phyloP scores from a whole-genome alignment of 2,113 vertebrate species.

The Beaufortia kweichowensis region DNA sequence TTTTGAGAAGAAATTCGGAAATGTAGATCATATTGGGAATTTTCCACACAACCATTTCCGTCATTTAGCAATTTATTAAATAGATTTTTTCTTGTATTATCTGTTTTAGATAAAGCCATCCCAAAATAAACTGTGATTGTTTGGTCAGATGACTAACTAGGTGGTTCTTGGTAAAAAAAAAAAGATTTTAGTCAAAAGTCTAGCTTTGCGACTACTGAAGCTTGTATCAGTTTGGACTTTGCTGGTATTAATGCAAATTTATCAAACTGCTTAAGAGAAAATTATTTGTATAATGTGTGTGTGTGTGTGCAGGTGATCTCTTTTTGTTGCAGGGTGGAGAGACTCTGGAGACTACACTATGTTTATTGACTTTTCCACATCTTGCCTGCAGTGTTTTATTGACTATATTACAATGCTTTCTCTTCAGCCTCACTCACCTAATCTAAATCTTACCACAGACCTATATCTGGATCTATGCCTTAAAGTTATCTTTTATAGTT shows the following conservation, averaged over 20 bases:
- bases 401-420: conserved; percentile 13
- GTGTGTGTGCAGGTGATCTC: conserved; percentile 24
- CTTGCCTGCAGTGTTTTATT: conserved; percentile 51
- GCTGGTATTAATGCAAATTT: conserved; percentile 39
- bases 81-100: too few species aligned
- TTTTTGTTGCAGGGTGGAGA: conserved; percentile 54
- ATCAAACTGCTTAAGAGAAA: conserved; percentile 10
- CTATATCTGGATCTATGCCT: background rate
- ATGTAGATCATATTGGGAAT: too few species aligned
- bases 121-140: too few species aligned
- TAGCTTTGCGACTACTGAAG: conserved; percentile 32
- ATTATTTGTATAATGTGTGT: conserved; percentile 5
- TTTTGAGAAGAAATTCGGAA: too few species aligned
- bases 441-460: too few species aligned
- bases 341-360: conserved; percentile 58
- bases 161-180: background rate
- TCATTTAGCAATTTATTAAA: too few species aligned
- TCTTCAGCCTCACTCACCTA: background rate
- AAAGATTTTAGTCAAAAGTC: conserved; percentile 45
- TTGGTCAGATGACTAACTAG: too few species aligned
- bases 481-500: background rate
- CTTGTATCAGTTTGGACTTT: conserved; percentile 26
- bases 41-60: too few species aligned
- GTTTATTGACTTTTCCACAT: conserved; percentile 61
- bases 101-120: too few species aligned